Base-by-base conservation (phyloP, 2,797 vertebrate genomes). In the Rhinella marina region DNA sequence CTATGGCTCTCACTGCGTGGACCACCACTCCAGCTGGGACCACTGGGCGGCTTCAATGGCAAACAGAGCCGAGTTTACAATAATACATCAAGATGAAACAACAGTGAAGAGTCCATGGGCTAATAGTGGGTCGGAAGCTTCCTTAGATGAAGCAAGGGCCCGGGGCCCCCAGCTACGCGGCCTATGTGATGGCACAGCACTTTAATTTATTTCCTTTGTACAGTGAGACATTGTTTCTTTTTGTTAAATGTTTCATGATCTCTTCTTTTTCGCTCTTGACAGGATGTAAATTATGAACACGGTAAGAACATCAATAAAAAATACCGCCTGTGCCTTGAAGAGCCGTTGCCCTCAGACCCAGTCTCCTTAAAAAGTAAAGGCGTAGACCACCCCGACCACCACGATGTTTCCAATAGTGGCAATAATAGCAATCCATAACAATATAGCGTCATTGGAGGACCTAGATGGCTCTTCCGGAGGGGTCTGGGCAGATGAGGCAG, bases 391-490 rank as follows among this genome's bases (percentile, higher is more conserved):
- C 50, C 98, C 98, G 17, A 99, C 98, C 90, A 99, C 98, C 91
- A 99, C 97, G 17, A 99, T 99, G 94, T 99, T 99, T 80, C 98
- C 98, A 88, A 99, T 98, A 1, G 98, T 99, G 41, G 98, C 98
- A 32, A 98, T 94, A 90, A 99, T 98, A 90, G 98, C 98, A 88
- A 99, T 99, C 98, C 98, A 99, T 82, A 99, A 94, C 96, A 98
- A 95, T 92, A 99, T 97, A 81, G 97, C 97, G 6, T 99, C 98
- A 0, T 97, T 97, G 92, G 98, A 98, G 93, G 97, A 96, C 68
- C 95, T 95, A 41, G 97, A 93, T 0, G 95, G 92, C 88, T 98
- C 98, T 32, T 99, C 98, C 12, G 91, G 95, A 88, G 95, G 97
- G 87, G 94, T 95, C 25, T 95, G 97, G 27, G 94, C 94, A 0